phyloP scores from a whole-genome alignment of 2,797 vertebrate species.

The Cuculus canorus region DNA sequence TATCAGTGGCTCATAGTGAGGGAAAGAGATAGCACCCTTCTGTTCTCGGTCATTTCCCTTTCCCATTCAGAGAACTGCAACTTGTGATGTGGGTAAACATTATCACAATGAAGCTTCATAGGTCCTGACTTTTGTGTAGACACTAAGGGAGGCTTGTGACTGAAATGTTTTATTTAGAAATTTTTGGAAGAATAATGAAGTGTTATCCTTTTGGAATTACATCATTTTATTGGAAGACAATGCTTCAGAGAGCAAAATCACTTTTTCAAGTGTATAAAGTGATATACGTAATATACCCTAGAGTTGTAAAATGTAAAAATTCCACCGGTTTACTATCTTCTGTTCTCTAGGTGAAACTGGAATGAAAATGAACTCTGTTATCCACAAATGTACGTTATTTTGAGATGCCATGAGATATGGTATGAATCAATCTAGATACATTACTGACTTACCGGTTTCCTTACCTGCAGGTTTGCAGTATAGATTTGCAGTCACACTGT shows the following conservation, averaged over 20 bases:
- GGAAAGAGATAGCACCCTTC: neutral
- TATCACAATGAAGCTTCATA: neutral
- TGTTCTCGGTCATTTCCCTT: neutral
- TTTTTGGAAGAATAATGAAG: neutral
- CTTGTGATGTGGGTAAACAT: neutral
- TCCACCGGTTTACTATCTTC: neutral
- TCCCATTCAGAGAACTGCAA: neutral
- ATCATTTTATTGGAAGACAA: neutral
- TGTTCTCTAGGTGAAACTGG: neutral
- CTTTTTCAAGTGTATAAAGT: neutral
- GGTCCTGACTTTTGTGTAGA: neutral
- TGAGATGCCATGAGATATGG: neutral
- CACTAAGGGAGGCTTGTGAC: neutral
- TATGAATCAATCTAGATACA: neutral
- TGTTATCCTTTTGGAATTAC: neutral
- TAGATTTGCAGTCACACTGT: neutral
- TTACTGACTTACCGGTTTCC: neutral
- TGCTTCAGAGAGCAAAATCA: neutral
- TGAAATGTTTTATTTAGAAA: neutral
- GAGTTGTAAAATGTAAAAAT: neutral
- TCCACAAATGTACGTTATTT: neutral
- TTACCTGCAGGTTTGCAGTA: neutral
- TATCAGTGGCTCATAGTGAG: neutral
- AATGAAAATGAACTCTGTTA: neutral
- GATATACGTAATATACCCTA: neutral